Evolutionary conservation across 1,140 invertebrate species (phyloP).

Genomic region (Dolichoris vasculosae): DNA sequence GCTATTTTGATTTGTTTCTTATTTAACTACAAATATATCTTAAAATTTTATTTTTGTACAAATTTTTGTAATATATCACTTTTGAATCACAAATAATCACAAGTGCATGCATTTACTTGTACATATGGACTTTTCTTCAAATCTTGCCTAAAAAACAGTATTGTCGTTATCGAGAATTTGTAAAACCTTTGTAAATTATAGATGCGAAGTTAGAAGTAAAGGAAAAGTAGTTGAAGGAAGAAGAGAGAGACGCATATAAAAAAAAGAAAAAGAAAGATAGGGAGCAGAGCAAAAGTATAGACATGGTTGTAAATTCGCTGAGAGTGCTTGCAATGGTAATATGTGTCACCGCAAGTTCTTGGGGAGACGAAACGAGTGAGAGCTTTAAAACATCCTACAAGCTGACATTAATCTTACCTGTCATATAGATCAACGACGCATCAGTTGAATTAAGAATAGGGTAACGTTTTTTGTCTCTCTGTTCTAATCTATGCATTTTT

Average conservation of each 20-base stretch:
- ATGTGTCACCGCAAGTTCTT: slow-evolving; percentile 40
- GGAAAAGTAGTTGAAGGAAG: not conserved
- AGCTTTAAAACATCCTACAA: slow-evolving; percentile 31
- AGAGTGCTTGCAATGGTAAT: slow-evolving; percentile 44
- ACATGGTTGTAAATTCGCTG: not conserved
- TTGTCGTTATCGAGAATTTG: not conserved
- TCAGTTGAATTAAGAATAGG: not conserved
- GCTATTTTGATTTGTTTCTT: not conserved
- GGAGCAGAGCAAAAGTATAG: not conserved
- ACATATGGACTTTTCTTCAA: not conserved
- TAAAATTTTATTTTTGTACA: not conserved
- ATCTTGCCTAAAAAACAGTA: not conserved
- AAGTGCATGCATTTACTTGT: not conserved
- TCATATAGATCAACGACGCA: slow-evolving; percentile 4
- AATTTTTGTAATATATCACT: not conserved
- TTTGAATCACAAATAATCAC: not conserved
- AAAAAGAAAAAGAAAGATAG: not conserved
- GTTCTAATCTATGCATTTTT: not conserved
- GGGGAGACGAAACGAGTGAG: slow-evolving; percentile 48
- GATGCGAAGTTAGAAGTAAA: not conserved
- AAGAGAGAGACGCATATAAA: not conserved
- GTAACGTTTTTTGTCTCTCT: not conserved
- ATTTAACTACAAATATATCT: not conserved
- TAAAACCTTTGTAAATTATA: not conserved
- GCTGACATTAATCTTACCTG: slow-evolving; percentile 37